phyloP scores from a whole-genome alignment of 2,888 invertebrate species.

The Thereva unica region DNA sequence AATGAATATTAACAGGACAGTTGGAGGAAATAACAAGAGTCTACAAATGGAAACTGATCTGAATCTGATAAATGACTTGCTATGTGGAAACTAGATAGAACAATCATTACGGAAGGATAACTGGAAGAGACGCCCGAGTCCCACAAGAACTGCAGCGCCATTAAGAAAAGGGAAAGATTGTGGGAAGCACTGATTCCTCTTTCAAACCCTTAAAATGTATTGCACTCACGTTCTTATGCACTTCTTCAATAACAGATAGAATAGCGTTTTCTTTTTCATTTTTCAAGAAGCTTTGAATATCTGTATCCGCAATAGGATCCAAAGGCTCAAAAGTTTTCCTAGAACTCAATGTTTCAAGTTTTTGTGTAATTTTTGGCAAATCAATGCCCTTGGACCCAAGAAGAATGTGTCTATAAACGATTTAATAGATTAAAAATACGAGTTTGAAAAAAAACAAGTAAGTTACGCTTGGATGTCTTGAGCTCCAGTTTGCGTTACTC shows the following conservation, averaged over 20 bases:
- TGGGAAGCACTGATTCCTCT: neutral
- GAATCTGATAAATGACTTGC: no score
- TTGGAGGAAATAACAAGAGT: no score
- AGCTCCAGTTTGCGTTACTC: constrained; percentile 82
- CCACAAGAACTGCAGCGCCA: neutral
- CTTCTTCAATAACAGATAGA: constrained; percentile 86
- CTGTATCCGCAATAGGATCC: constrained; percentile 88
- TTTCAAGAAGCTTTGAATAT: constrained; percentile 85
- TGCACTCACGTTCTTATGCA: constrained; percentile 75
- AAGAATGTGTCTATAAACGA: constrained; percentile 72
- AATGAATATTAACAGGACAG: no score
- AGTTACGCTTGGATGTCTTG: constrained; percentile 86
- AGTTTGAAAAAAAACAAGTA: constrained; percentile 1
- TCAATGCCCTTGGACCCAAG: constrained; percentile 92
- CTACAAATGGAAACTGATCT: no score
- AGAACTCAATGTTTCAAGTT: constrained; percentile 84
- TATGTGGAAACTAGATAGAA: no score
- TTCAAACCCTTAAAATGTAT: neutral
- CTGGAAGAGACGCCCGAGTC: neutral
- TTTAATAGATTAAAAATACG: neutral
- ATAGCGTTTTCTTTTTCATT: constrained; percentile 95
- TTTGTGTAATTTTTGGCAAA: constrained; percentile 89
- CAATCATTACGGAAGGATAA: neutral
- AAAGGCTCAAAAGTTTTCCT: constrained; percentile 86
- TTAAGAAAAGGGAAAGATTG: neutral